Conservation (phyloP, 2,888 invertebrate species). For the Abrostola tripartita region DNA sequence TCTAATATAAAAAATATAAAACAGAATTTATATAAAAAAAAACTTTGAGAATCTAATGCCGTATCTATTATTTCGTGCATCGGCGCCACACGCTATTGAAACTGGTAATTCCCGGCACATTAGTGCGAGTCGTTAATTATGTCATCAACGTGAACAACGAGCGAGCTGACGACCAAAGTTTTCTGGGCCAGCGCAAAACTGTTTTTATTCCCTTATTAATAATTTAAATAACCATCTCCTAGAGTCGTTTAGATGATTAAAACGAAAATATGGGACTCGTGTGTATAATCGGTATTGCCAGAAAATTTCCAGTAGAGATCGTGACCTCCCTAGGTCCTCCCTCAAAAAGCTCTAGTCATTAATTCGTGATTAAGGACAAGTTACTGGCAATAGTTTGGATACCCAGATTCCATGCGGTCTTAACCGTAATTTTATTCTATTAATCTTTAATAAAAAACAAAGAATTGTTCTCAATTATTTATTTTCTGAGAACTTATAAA, state of each 20-base stretch:
- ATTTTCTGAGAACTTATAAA: no score
- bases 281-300: background rate
- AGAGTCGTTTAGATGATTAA: background rate
- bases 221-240: background rate
- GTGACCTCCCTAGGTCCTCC: background rate
- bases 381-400: no score
- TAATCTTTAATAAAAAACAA: no score
- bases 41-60: slow-evolving; percentile 1
- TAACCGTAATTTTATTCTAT: no score
- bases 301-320: background rate
- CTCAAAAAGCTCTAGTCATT: background rate
- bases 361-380: no score
- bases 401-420: no score
- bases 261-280: background rate
- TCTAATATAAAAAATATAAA: no score
- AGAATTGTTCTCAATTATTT: no score
- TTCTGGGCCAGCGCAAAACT: background rate
- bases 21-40: no score
- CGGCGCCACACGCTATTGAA: slow-evolving; percentile 4
- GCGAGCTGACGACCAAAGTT: background rate
- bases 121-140: slow-evolving; percentile 28
- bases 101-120: slow-evolving; percentile 21
- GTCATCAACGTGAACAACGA: slow-evolving; percentile 13
- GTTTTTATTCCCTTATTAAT: slow-evolving; percentile 3
- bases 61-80: slow-evolving; percentile 9